Conservation (phyloP, 2,888 invertebrate species). For the Agriotes lineatus region DNA sequence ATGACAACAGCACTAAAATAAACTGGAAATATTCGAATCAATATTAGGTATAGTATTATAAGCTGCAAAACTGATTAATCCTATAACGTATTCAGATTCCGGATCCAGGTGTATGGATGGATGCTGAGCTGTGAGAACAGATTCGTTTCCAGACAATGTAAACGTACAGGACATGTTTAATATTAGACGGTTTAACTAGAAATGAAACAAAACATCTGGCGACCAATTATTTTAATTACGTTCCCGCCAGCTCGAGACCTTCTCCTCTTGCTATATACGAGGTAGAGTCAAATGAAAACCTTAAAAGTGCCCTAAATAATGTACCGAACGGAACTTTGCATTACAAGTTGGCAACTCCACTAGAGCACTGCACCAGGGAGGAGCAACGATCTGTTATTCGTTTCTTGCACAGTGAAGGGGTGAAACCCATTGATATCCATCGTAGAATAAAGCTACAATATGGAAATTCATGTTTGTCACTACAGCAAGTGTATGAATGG, state of each 20-base stretch:
- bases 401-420: conserved; percentile 20
- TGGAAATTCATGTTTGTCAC: conserved; percentile 19
- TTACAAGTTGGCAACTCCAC: no score
- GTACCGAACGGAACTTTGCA: no score
- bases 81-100: not conserved
- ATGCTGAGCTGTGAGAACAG: conserved; percentile 37
- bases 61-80: not conserved
- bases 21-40: not conserved
- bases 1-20: no score
- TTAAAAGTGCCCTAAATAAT: no score
- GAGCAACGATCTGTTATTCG: conserved; percentile 20
- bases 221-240: not conserved
- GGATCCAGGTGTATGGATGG: not conserved
- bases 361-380: no score
- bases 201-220: not conserved
- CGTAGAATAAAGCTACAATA: conserved; percentile 18
- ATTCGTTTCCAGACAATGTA: conserved; percentile 51
- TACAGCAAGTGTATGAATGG: conserved; percentile 20
- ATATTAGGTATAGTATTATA: conserved; percentile 1
- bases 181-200: conserved; percentile 51
- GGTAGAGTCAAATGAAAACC: no score
- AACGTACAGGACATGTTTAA: conserved; percentile 51
- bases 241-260: no score
- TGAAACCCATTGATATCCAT: no score
- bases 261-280: no score